Evolutionary conservation across 2,113 vertebrate species (phyloP).

Genomic region (Sus scrofa): DNA sequence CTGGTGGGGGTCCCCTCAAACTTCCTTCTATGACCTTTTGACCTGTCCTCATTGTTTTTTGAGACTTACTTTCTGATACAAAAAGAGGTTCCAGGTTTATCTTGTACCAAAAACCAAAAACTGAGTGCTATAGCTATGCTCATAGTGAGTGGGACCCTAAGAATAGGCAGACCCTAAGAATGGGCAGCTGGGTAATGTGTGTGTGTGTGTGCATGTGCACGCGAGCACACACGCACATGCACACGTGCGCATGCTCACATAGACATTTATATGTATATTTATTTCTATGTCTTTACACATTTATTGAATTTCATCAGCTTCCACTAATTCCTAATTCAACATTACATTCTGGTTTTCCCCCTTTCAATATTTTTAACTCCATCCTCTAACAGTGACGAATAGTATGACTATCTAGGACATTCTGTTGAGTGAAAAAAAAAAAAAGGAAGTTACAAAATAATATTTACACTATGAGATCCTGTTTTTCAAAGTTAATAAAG

Average conservation of each 20-base stretch:
- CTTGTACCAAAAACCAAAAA: constrained; percentile 5
- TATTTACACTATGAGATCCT: not conserved
- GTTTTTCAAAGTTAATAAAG: constrained; percentile 26
- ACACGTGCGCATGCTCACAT: not conserved
- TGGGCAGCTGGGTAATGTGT: not conserved
- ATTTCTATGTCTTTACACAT: not conserved
- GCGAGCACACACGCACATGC: not conserved
- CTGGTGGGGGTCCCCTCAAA: not conserved
- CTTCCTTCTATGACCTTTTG: not conserved
- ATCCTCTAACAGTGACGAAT: not conserved
- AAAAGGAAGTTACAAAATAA: not conserved
- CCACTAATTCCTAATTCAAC: constrained; percentile 16
- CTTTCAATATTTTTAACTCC: constrained; percentile 30
- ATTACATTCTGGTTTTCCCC: not conserved
- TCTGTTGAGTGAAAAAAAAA: not conserved
- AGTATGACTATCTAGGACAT: not conserved
- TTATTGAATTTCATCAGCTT: constrained; percentile 13
- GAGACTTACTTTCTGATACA: not conserved
- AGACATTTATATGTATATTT: not conserved
- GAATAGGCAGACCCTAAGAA: not conserved
- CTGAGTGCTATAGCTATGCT: not conserved
- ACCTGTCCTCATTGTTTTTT: not conserved
- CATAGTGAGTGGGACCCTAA: not conserved
- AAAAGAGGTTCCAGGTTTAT: not conserved
- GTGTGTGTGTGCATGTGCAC: not conserved